Evolutionary conservation across 2,113 vertebrate species (phyloP).

Genomic region (Notothenia coriiceps): DNA sequence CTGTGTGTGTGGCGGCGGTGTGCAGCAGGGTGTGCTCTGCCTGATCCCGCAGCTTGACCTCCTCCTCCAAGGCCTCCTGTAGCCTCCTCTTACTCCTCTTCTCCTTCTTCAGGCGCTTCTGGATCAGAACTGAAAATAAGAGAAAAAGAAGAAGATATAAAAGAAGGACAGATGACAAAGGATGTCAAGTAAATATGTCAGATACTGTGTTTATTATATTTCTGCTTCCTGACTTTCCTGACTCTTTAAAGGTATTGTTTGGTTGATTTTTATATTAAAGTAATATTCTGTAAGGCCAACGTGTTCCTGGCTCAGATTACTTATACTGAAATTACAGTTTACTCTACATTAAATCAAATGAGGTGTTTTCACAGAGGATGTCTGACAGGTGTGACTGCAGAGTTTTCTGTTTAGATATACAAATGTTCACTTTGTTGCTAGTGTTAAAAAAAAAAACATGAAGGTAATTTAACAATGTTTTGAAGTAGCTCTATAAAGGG

Average conservation of each 20-base stretch:
- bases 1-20: conserved; percentile 71
- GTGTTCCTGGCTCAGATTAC: neutral
- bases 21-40: conserved; percentile 79
- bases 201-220: conserved; percentile 4
- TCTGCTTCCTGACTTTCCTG: conserved; percentile 6
- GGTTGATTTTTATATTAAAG: neutral
- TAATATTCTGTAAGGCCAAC: neutral
- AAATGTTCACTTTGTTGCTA: conserved; percentile 31
- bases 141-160: neutral
- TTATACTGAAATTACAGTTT: neutral
- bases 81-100: conserved; percentile 82
- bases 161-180: neutral
- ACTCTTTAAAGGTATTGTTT: conserved; percentile 22
- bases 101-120: conserved; percentile 83
- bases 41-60: conserved; percentile 82
- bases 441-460: too few relatives aligned
- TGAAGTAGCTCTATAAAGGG: too few relatives aligned
- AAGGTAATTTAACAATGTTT: too few relatives aligned
- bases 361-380: neutral
- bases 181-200: neutral
- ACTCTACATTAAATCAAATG: neutral
- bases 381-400: conserved; percentile 4
- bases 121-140: conserved; percentile 72
- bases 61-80: conserved; percentile 82
- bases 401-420: conserved; percentile 31